Conservation (phyloP, 2,113 vertebrate genomes). For the Alexandromys fortis region DNA sequence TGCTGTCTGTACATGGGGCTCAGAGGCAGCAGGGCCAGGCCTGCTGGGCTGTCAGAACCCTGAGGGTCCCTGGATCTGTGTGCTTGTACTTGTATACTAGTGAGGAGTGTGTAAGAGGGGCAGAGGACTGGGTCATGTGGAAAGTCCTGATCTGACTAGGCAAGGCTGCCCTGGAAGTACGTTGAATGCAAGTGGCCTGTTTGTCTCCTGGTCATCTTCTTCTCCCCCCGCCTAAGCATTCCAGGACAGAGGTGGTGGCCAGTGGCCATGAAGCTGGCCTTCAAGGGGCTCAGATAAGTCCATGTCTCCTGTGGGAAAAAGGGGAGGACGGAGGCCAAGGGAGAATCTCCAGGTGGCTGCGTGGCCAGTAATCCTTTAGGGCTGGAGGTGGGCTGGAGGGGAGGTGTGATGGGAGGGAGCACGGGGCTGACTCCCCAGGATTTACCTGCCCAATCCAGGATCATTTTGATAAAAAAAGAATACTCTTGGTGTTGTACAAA, state of each 20-base stretch:
- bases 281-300: no score
- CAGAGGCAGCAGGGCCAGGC: neutral
- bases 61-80: no score
- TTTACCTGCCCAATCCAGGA: neutral
- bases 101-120: neutral
- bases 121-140: neutral
- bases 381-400: neutral
- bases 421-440: neutral
- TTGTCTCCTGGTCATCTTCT: neutral
- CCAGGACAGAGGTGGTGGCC: neutral
- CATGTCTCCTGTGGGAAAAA: neutral
- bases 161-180: neutral
- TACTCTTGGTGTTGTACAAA: neutral
- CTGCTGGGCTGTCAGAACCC: neutral
- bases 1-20: neutral
- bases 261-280: neutral
- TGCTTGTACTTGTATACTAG: neutral
- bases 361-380: neutral
- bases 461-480: neutral
- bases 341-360: neutral
- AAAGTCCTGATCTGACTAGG: neutral
- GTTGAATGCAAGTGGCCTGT: no score
- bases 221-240: neutral
- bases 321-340: neutral
- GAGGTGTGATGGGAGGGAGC: neutral